A percentile compares a stretch with the other conserved stretches of the same genome.
These are phyloP conservation scores for Syngnathoides biaculeatus DNA, from an alignment of 2,113 vertebrate genomes.

Conservation along the genomic window DNA sequence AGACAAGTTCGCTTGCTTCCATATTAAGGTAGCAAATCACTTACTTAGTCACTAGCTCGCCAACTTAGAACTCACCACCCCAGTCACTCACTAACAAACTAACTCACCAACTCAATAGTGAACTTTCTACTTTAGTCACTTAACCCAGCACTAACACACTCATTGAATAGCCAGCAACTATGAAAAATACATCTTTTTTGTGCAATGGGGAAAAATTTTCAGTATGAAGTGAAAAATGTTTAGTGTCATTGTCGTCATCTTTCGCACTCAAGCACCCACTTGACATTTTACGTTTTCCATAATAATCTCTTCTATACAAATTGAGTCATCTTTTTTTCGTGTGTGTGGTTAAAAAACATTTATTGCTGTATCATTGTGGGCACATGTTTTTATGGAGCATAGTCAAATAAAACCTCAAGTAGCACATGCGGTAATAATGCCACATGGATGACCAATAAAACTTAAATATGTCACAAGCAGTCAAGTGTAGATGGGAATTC, in stretches of 20 bases:
- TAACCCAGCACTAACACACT: too few relatives aligned
- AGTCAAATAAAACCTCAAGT: neutral
- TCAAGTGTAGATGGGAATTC: too few relatives aligned
- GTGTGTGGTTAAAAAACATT: neutral
- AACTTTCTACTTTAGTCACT: too few relatives aligned
- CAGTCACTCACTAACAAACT: too few relatives aligned
- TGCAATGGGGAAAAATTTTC: neutral
- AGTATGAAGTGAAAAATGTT: neutral
- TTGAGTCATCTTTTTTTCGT: neutral
- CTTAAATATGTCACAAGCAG: neutral
- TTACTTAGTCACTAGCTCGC: too few relatives aligned
- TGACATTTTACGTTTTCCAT: conserved; percentile 38
- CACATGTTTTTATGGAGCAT: neutral
- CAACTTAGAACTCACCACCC: too few relatives aligned
- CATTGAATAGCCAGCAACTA: too few relatives aligned
- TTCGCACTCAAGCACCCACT: conserved; percentile 22
- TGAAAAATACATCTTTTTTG: too few relatives aligned
- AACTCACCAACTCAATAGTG: too few relatives aligned
- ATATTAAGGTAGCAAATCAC: too few relatives aligned
- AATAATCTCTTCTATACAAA: conserved; percentile 39
- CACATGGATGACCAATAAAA: neutral
- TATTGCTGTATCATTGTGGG: neutral
- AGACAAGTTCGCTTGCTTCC: too few relatives aligned
- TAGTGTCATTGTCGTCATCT: neutral
- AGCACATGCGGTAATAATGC: neutral